Percentiles rank a stretch among this genome's conserved stretches.
Evolutionary conservation across 2,113 vertebrate genomes (phyloP).

Genomic region (Ceuthmochares aereus): DNA sequence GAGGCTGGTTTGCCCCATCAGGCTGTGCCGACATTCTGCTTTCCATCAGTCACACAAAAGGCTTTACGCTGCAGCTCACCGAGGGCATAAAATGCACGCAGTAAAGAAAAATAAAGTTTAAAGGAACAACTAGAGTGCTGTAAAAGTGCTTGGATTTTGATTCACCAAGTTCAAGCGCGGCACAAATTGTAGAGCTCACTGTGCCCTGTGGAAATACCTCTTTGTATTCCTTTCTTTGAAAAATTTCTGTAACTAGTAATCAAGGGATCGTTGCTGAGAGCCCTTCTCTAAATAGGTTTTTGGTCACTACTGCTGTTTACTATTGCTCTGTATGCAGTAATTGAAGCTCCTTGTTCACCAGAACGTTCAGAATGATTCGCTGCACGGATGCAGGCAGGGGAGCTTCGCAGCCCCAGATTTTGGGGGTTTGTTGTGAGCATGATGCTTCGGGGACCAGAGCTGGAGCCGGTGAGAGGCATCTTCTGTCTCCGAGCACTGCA

Average conservation of each 20-base stretch:
- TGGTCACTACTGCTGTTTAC: background rate
- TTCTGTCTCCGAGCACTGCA: rapidly evolving
- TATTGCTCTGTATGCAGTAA: background rate
- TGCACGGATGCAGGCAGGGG: background rate
- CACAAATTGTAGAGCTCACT: background rate
- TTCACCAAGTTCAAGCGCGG: background rate
- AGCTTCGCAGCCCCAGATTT: background rate
- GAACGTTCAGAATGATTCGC: background rate
- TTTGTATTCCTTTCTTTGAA: background rate
- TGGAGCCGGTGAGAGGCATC: background rate
- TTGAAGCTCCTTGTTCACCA: background rate
- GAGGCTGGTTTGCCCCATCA: background rate
- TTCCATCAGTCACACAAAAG: background rate
- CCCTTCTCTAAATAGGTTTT: background rate
- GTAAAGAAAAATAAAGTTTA: conserved; percentile 45
- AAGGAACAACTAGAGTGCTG: background rate
- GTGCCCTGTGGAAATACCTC: background rate
- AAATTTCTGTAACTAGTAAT: conserved; percentile 7
- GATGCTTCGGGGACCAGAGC: background rate
- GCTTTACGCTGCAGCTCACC: background rate
- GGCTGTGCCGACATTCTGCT: background rate
- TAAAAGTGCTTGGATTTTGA: background rate
- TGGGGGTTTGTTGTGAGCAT: background rate
- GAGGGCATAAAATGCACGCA: background rate
- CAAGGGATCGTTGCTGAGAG: background rate